Percentiles rank a stretch among this genome's conserved stretches.
phyloP scores from a whole-genome alignment of 2,888 invertebrate species.

The Hydraecia micacea region DNA sequence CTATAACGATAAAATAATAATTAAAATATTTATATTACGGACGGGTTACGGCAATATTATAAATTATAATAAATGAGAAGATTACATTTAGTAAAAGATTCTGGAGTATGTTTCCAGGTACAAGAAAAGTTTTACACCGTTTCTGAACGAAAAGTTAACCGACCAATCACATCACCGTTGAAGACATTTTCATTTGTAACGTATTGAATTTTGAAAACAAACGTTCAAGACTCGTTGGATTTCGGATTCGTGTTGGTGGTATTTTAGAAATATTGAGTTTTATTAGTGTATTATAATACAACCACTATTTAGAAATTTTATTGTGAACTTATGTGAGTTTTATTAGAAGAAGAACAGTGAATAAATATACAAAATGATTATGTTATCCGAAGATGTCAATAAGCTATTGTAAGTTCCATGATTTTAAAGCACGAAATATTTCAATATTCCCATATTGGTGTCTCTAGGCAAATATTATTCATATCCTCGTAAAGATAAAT shows the following conservation, averaged over 20 bases:
- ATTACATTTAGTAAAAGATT: neutral
- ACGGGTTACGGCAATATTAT: too few species aligned
- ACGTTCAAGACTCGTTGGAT: conserved; percentile 67
- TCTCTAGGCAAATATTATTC: neutral
- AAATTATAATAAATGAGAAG: neutral
- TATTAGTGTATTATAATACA: conserved; percentile 48
- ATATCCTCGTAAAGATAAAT: neutral
- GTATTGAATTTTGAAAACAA: conserved; percentile 77
- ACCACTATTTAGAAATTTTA: conserved; percentile 32
- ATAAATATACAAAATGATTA: conserved; percentile 73
- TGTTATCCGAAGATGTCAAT: conserved; percentile 78
- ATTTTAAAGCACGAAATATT: conserved; percentile 15
- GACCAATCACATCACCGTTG: conserved; percentile 71
- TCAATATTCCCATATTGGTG: neutral
- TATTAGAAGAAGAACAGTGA: conserved; percentile 50
- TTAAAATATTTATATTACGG: neutral
- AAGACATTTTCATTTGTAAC: conserved; percentile 73
- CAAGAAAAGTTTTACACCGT: neutral
- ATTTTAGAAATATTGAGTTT: conserved; percentile 55
- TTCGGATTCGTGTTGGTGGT: conserved; percentile 59
- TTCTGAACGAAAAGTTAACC: conserved; percentile 57
- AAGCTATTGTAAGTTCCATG: conserved; percentile 82
- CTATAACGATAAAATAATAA: neutral
- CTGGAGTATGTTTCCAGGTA: too few species aligned
- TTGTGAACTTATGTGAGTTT: conserved; percentile 62